phyloP scores from a whole-genome alignment of 2,888 invertebrate species.

The Heteromurus nitidus region DNA sequence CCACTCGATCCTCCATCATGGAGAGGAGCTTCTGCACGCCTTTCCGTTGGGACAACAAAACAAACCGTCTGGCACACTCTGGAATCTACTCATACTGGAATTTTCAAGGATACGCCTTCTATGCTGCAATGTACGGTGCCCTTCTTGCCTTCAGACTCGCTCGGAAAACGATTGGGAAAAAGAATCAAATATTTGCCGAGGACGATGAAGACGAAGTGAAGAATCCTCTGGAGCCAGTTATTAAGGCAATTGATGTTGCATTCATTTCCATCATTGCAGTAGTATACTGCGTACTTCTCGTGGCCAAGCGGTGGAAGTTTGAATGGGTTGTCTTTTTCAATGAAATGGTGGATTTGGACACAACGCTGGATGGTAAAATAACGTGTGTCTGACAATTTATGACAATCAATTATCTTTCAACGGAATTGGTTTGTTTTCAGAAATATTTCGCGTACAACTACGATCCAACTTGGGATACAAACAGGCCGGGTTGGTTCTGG shows the following conservation, averaged over 20 bases:
- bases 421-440: background rate
- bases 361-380: background rate
- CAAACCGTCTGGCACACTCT: background rate
- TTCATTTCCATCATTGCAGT: background rate
- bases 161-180: background rate
- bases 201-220: background rate
- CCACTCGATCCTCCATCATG: background rate
- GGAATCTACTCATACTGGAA: background rate
- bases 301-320: background rate
- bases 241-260: background rate
- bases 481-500: background rate
- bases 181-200: background rate
- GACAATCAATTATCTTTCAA: background rate
- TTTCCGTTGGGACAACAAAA: background rate
- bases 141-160: background rate
- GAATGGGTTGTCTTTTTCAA: background rate
- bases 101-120: background rate
- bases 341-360: background rate
- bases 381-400: background rate
- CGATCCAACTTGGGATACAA: background rate
- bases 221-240: background rate
- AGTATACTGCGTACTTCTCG: background rate
- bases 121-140: background rate
- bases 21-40: background rate
- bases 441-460: background rate